phyloP scores from a whole-genome alignment of 2,113 vertebrate species.

The Cariama cristata region DNA sequence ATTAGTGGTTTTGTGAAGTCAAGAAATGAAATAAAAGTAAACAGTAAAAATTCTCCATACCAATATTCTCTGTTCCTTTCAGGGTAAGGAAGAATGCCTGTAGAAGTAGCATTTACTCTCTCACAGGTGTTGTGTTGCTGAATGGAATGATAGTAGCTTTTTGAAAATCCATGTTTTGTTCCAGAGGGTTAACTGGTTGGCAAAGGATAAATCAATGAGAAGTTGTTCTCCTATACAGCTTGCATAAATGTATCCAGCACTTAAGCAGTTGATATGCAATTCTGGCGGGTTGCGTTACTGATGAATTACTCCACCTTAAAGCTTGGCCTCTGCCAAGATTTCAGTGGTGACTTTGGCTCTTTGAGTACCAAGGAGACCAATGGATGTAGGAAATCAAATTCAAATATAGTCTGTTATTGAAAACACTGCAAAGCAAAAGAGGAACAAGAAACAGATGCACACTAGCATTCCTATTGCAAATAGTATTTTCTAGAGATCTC shows the following conservation, averaged over 20 bases:
- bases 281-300: not conserved
- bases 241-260: not conserved
- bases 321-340: conserved; percentile 17
- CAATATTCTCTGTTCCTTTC: not conserved
- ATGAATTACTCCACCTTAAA: not conserved
- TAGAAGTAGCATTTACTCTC: not conserved
- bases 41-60: not conserved
- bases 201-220: conserved; percentile 11
- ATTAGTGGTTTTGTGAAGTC: not conserved
- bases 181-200: not conserved
- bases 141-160: not conserved
- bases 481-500: not conserved
- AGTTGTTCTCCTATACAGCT: not conserved
- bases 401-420: not conserved
- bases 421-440: not conserved
- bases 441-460: not conserved
- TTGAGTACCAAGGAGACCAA: not conserved
- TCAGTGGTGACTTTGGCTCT: conserved; percentile 8
- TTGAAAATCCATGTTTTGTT: not conserved
- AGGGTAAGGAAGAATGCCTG: not conserved
- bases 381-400: not conserved
- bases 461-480: not conserved
- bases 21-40: not conserved
- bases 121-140: not conserved
- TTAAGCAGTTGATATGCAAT: conserved; percentile 12